Evolutionary conservation across 2,113 vertebrate genomes (phyloP).

Genomic region (Muntiacus muntjak): DNA sequence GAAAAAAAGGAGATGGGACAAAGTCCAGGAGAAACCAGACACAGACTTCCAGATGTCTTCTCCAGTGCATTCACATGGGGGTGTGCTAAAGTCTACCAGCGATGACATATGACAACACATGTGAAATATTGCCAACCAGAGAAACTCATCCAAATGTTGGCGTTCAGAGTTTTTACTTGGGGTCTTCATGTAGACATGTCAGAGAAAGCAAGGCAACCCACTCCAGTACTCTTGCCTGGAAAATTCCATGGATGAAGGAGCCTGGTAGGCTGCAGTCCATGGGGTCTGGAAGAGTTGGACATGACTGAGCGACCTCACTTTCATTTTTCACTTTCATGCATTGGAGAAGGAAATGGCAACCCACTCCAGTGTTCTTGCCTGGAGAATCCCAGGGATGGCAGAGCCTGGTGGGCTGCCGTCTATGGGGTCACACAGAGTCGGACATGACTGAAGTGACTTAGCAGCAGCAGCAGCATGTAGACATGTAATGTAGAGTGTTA

Average conservation of each 20-base stretch:
- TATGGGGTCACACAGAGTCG: neutral
- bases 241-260: neutral
- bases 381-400: rapidly evolving
- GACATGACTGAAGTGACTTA: neutral
- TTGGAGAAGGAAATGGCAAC: neutral
- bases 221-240: neutral
- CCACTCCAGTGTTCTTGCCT: neutral
- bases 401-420: neutral
- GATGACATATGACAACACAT: neutral
- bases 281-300: rapidly evolving
- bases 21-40: neutral
- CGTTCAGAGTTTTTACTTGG: neutral
- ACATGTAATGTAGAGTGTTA: no score
- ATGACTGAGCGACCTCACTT: neutral
- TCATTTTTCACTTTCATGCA: neutral
- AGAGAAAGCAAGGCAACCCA: neutral
- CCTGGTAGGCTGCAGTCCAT: neutral
- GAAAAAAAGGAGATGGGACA: neutral
- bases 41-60: neutral
- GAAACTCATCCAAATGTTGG: neutral
- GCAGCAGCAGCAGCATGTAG: neutral
- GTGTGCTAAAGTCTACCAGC: neutral
- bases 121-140: neutral
- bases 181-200: neutral
- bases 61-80: neutral